Base-by-base conservation (phyloP, 2,113 vertebrate species). In the Sylvilagus bachmani region DNA sequence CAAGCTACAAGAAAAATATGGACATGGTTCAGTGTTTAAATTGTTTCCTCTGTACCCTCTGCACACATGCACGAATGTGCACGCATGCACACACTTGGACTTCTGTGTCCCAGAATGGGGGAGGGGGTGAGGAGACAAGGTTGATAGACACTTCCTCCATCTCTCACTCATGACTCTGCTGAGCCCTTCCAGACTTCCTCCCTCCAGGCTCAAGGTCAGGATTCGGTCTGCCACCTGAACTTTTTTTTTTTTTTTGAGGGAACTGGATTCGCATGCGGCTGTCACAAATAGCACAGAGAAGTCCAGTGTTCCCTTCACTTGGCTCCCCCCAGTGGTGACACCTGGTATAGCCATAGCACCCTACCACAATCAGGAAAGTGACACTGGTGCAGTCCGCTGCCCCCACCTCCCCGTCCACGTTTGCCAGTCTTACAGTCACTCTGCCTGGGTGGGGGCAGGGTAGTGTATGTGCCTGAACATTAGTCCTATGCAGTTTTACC, bases 11-110 rank as follows among this genome's bases (percentile, higher is more conserved):
- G 84, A 89, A 67, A 87, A 77, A 67, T 69, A 19, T 55, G 38
- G 75, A 84, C 62, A 77, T 87, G 94, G 94, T 89, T 89, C 91
- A 80, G 78, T 44, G 31, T 90, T 92, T 92, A 67, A 92, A 49
- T 66, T 11, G 82, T 92, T 82, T 90, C 81, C 93, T 86, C 66
- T 79, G 73, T 75, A 21, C 19, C 55, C 16, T 67, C 16, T 67
- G 9, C 8, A 5, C 27, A 21, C 22, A 3, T 11, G 21, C 36
- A n/a, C n/a, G n/a, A n/a, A n/a, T n/a, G n/a, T 67, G 9, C 8
- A 5, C 27, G 12, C 22, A 3, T 38, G 29, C 21, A 24, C 44
- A 81, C 14, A 55, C 36, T 86, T 51, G 25, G 64, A 79, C 85
- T 86, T 82, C 9, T 1, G 27, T 49, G 38, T 88, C 51, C 10